phyloP scores from a whole-genome alignment of 2,797 vertebrate genomes.

The Enteromius mattozi region DNA sequence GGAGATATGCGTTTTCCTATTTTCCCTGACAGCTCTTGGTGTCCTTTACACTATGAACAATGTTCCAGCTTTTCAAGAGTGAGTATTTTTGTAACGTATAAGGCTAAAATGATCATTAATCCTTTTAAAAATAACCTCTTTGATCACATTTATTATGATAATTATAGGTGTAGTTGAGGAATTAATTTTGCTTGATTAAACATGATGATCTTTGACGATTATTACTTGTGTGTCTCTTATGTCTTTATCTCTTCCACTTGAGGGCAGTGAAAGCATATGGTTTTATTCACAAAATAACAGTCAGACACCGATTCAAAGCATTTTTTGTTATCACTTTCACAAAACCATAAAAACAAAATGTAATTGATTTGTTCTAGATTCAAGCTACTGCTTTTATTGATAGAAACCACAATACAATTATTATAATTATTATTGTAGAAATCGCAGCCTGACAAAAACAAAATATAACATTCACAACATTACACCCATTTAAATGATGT shows the following conservation, averaged over 20 bases:
- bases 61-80: constrained; percentile 81
- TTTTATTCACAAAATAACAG: neutral
- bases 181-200: neutral
- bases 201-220: neutral
- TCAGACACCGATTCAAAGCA: neutral
- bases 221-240: neutral
- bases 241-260: constrained; percentile 65
- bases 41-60: constrained; percentile 81
- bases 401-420: neutral
- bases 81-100: constrained; percentile 71
- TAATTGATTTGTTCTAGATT: neutral
- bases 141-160: too few species aligned
- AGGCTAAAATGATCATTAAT: neutral
- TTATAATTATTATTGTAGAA: neutral
- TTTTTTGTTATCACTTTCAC: neutral
- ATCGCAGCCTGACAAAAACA: neutral
- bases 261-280: constrained; percentile 64
- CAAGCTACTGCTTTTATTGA: neutral
- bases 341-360: neutral
- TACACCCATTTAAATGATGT: constrained; percentile 1
- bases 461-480: neutral
- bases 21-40: constrained; percentile 84
- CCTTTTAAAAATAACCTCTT: neutral
- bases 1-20: constrained; percentile 77
- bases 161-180: neutral